These are phyloP conservation scores for Muscina levida DNA, from an alignment of 2,888 invertebrate genomes.

Conservation along the genomic window DNA sequence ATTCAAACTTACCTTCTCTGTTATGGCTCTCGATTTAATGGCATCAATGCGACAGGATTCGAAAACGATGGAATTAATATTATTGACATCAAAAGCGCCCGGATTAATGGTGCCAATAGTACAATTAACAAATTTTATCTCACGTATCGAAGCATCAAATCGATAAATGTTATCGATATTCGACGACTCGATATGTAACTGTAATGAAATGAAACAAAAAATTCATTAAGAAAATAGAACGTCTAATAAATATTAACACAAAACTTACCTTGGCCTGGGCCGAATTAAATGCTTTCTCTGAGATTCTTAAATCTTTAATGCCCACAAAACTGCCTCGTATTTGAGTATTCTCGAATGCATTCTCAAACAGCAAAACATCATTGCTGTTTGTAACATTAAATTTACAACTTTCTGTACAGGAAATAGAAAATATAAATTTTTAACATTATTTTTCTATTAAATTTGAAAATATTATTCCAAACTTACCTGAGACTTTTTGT, in stretches of 20 bases:
- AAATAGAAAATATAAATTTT: neutral
- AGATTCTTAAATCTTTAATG: slow-evolving; percentile 73
- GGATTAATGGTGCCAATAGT: slow-evolving; percentile 74
- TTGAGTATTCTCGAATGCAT: slow-evolving; percentile 75
- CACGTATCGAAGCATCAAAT: slow-evolving; percentile 76
- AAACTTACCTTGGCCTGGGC: slow-evolving; percentile 74
- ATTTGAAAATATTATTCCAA: no score
- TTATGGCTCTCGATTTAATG: slow-evolving; percentile 76
- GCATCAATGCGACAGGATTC: slow-evolving; percentile 75
- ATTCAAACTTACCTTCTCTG: slow-evolving; percentile 73
- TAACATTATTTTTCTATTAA: no score
- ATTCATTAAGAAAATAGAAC: no score
- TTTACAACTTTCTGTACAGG: slow-evolving; percentile 72
- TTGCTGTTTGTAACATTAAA: slow-evolving; percentile 73
- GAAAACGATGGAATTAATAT: slow-evolving; percentile 76
- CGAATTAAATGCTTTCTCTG: slow-evolving; percentile 75
- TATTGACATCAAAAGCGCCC: slow-evolving; percentile 77
- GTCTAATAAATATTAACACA: no score
- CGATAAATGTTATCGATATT: slow-evolving; percentile 73
- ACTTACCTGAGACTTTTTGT: slow-evolving; percentile 71
- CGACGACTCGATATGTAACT: slow-evolving; percentile 76
- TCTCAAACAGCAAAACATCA: slow-evolving; percentile 71
- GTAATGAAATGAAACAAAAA: slow-evolving; percentile 23
- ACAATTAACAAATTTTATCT: slow-evolving; percentile 75
- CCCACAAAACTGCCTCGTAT: slow-evolving; percentile 73